Percentiles rank a stretch among this genome's conserved stretches.
These are phyloP conservation scores for Hirtodrosophila trivittata DNA, from an alignment of 2,888 invertebrate genomes.

Conservation along the genomic window DNA sequence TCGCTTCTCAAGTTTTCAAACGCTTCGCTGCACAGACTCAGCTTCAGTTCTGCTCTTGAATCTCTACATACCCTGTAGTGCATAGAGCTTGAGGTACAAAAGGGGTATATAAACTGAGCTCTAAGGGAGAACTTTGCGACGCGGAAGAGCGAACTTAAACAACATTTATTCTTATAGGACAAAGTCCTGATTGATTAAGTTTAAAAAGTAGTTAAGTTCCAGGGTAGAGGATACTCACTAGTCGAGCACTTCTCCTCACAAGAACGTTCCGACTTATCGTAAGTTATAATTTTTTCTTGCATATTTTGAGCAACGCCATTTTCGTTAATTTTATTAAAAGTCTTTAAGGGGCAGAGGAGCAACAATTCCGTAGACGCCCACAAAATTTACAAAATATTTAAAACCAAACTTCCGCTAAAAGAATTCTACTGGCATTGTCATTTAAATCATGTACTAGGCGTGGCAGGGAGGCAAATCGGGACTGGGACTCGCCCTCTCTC, in stretches of 20 bases:
- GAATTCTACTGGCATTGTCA: constrained; percentile 57
- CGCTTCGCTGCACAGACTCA: constrained; percentile 61
- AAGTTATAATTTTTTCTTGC: background rate
- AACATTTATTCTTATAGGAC: no score
- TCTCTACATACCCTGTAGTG: background rate
- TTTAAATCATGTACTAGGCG: constrained; percentile 50
- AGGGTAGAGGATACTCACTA: no score
- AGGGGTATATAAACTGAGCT: background rate
- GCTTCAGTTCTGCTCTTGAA: constrained; percentile 25
- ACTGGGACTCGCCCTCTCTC: constrained; percentile 24
- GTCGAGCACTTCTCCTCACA: no score
- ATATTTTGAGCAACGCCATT: constrained; percentile 64
- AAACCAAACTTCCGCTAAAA: constrained; percentile 74
- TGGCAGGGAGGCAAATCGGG: constrained; percentile 21
- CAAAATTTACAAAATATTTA: constrained; percentile 79
- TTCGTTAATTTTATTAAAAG: constrained; percentile 54
- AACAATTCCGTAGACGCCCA: constrained; percentile 60
- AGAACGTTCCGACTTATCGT: no score
- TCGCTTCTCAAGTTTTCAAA: constrained; percentile 41
- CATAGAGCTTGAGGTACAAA: background rate
- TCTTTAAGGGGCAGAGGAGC: constrained; percentile 16
- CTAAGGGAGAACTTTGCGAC: no score
- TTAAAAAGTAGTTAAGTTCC: no score
- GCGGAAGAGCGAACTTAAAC: no score
- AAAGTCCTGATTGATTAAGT: no score